phyloP scores from a whole-genome alignment of 1,140 invertebrate genomes.

The Liolophura sinensis region DNA sequence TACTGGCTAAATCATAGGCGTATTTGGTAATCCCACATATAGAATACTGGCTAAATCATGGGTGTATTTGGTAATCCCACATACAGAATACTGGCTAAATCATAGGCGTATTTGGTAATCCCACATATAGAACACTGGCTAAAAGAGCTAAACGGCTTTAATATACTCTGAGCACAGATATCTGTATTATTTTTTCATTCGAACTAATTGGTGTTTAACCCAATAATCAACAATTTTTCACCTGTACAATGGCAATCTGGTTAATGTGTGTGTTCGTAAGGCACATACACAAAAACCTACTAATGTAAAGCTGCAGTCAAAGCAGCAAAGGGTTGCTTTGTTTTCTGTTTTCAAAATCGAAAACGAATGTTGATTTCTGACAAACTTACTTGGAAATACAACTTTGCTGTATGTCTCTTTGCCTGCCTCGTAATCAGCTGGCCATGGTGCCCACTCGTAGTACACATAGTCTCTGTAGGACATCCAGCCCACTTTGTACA shows the following conservation, averaged over 20 bases:
- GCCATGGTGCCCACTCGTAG: constrained; percentile 46
- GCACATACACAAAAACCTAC: too few relatives aligned
- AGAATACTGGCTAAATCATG: too few relatives aligned
- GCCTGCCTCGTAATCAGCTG: constrained; percentile 27
- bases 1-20: too few relatives aligned
- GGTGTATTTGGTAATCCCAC: too few relatives aligned
- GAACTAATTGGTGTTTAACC: neutral
- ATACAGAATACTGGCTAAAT: too few relatives aligned
- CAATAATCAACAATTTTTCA: neutral
- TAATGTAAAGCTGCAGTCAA: too few relatives aligned
- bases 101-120: too few relatives aligned
- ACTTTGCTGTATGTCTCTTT: constrained; percentile 34
- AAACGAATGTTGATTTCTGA: neutral
- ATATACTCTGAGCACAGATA: neutral
- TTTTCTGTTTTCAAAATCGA: neutral
- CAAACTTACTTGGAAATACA: constrained; percentile 39
- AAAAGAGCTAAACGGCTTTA: too few relatives aligned
- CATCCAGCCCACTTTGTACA: constrained; percentile 55
- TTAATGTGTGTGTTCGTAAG: too few relatives aligned
- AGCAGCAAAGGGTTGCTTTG: too few relatives aligned
- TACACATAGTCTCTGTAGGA: constrained; percentile 42
- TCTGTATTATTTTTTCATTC: neutral
- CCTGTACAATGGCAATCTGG: neutral
- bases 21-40: too few relatives aligned
- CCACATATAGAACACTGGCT: neutral